Evolutionary conservation across 2,113 vertebrate species (phyloP), one percentile per base, ranked within the genome.

Genomic region (Fregata magnificens): DNA sequence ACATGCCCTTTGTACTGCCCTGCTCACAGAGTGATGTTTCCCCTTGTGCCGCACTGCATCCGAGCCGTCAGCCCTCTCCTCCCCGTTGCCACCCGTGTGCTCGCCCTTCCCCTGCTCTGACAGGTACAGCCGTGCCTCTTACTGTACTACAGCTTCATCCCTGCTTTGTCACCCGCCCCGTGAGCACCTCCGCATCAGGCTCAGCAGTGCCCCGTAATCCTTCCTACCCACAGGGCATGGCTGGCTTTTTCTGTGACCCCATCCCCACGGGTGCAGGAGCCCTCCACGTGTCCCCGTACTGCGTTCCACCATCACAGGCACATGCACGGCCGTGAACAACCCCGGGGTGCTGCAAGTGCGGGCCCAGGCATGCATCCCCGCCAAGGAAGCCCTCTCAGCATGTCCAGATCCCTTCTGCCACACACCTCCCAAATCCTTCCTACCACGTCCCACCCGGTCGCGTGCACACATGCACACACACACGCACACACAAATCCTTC

Each of bases 251-350:
- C n/a, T 71, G 14, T 2, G 0, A 10, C 26, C 31, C 88, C 5
- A 1, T 77, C n/a, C 36, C 49, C 11, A 47, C 2, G 6, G 34
- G 28, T 1, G 8, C 42, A 21, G 70, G 22, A 91, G 16, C 19
- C 24, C 15, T 56, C 31, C 11, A 1, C 4, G 1, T 5, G 9
- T 45, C 44, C 34, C 45, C 4, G 0, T 9, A 24, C 26, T 7
- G 12, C 6, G 5, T 18, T 52, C n/a, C 63, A 6, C 13, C 6
- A 5, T n/a, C 73, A 21, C 63, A 28, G 50, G 15, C 22, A 2
- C 0, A 1, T 3, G 17, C 28, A 8, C 0, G 5, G 49, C 50
- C 0, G 0, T 4, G 44, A 65, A 28, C 13, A 72, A 0, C 62
- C 26, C 26, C 0, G 0, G 4, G 29, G 17, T 20, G 38, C 79